phyloP scores from a whole-genome alignment of 2,113 vertebrate genomes.

The Tichodroma muraria region DNA sequence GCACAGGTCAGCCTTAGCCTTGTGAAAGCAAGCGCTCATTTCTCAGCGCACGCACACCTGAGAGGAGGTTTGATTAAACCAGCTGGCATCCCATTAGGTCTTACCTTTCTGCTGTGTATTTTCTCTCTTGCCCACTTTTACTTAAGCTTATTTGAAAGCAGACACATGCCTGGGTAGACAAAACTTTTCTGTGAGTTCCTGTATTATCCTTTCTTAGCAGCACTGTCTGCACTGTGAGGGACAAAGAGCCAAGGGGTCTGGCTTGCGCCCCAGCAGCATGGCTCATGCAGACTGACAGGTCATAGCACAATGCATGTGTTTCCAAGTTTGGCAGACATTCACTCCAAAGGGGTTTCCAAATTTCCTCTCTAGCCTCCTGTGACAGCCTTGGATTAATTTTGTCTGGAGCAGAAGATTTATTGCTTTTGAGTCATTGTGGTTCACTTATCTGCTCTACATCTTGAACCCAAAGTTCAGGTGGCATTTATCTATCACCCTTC shows the following conservation, averaged over 20 bases:
- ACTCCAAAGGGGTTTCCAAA: slow-evolving; percentile 28
- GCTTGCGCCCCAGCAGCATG: not conserved
- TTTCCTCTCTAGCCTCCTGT: slow-evolving; percentile 16
- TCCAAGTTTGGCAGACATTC: slow-evolving; percentile 2
- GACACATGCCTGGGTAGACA: not conserved
- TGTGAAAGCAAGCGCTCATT: not conserved
- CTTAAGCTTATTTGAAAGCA: not conserved
- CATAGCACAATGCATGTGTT: not conserved
- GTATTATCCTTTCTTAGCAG: not conserved
- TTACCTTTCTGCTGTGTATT: not conserved
- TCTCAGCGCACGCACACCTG: not conserved
- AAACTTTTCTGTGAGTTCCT: not conserved
- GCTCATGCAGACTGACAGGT: not conserved
- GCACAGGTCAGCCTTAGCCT: not conserved
- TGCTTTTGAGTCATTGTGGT: not conserved
- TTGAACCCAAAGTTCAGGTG: slow-evolving; percentile 13
- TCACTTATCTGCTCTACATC: slow-evolving; percentile 23
- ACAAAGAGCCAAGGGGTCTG: not conserved
- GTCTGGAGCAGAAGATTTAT: slow-evolving; percentile 27
- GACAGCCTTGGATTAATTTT: slow-evolving; percentile 47
- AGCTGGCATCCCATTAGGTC: not conserved
- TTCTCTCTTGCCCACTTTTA: not conserved
- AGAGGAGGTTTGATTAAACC: not conserved
- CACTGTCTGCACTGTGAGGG: not conserved
- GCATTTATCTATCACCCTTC: not conserved